Conservation (phyloP, 2,888 invertebrate species). For the Pteria penguin region DNA sequence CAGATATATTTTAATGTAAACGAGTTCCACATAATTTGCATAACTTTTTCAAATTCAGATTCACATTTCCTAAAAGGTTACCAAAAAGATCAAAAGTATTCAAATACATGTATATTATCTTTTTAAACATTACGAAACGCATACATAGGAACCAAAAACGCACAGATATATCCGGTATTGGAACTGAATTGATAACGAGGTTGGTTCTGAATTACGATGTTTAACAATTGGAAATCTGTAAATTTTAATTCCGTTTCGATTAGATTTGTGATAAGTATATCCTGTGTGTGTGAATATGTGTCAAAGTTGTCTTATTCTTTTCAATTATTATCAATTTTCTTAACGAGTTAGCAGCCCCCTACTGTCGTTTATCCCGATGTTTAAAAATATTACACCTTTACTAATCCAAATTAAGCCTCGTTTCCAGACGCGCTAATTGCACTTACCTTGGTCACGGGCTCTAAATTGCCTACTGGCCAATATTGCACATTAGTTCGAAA, state of each 20-base stretch:
- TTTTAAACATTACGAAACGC: too few relatives aligned
- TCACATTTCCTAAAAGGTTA: too few relatives aligned
- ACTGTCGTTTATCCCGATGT: conserved; percentile 8
- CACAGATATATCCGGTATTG: too few relatives aligned
- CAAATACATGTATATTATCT: too few relatives aligned
- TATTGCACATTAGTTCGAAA: conserved; percentile 14
- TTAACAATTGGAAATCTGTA: neutral
- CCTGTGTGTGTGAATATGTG: neutral
- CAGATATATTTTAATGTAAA: too few relatives aligned
- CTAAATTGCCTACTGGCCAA: neutral
- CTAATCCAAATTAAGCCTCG: conserved; percentile 11
- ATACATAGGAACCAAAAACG: too few relatives aligned
- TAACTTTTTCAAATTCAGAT: too few relatives aligned
- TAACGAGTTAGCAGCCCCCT: neutral
- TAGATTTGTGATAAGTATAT: neutral
- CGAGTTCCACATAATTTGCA: too few relatives aligned
- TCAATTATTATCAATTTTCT: conserved; percentile 7
- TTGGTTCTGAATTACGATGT: too few relatives aligned
- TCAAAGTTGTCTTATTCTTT: conserved; percentile 17
- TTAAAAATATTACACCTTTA: conserved; percentile 17
- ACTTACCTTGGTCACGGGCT: conserved; percentile 2
- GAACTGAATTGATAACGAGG: too few relatives aligned
- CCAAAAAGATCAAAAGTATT: too few relatives aligned
- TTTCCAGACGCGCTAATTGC: conserved; percentile 18
- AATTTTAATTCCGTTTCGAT: conserved; percentile 1